phyloP scores from a whole-genome alignment of 1,140 invertebrate genomes.

The Drosophila bifasciata region DNA sequence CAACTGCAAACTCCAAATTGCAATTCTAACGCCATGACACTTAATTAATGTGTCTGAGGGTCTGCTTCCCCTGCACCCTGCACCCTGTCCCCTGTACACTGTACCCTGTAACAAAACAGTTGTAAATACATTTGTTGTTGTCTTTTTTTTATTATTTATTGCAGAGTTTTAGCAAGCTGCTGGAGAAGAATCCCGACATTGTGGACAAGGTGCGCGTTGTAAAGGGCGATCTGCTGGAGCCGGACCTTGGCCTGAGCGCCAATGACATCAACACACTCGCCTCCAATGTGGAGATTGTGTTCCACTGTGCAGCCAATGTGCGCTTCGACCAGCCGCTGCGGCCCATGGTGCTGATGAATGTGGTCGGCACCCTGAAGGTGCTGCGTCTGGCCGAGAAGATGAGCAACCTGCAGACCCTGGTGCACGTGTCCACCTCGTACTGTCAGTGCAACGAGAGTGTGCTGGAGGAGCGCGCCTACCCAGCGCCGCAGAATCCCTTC shows the following conservation, averaged over 20 bases:
- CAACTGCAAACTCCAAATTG: conserved; percentile 10
- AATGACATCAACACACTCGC: conserved; percentile 86
- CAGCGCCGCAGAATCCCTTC: conserved; percentile 89
- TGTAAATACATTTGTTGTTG: too few relatives aligned
- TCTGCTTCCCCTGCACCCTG: conserved; percentile 2
- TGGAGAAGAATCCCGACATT: conserved; percentile 86
- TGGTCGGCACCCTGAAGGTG: conserved; percentile 87
- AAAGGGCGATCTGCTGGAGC: conserved; percentile 92
- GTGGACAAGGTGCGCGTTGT: conserved; percentile 91
- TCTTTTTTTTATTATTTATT: conserved; percentile 26
- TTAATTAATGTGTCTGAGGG: conserved; percentile 56
- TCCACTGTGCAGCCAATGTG: conserved; percentile 96
- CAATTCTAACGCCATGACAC: conserved; percentile 46
- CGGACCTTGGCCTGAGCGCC: conserved; percentile 89
- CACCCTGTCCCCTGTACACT: too few relatives aligned
- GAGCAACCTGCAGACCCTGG: conserved; percentile 88
- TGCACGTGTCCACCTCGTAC: conserved; percentile 93
- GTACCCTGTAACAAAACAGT: too few relatives aligned
- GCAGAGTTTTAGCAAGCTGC: conserved; percentile 89
- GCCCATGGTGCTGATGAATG: conserved; percentile 88
- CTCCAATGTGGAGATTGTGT: conserved; percentile 90
- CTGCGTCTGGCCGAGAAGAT: conserved; percentile 89
- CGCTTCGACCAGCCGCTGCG: conserved; percentile 94
- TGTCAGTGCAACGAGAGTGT: conserved; percentile 90
- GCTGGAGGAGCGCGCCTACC: conserved; percentile 89